A percentile compares a stretch with the other conserved stretches of the same genome.
phyloP scores from a whole-genome alignment of 2,888 invertebrate species.

The Dynastes grantii region DNA sequence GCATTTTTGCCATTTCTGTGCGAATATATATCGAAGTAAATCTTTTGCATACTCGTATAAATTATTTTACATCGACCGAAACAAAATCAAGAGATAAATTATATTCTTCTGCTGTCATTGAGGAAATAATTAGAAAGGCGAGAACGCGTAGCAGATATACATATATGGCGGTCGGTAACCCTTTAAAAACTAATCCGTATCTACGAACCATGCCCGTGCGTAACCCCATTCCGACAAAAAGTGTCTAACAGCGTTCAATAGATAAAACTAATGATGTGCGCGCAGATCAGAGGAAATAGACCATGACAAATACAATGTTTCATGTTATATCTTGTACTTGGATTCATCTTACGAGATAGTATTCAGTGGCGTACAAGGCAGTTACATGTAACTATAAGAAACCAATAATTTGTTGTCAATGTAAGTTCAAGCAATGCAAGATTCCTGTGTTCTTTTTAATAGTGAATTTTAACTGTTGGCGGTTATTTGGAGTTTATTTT shows the following conservation, averaged over 20 bases:
- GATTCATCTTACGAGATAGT: conserved; percentile 25
- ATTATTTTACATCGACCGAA: conserved; percentile 30
- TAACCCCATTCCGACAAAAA: conserved; percentile 38
- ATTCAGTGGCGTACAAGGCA: background rate
- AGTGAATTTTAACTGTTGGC: no score
- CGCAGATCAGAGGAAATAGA: conserved; percentile 52
- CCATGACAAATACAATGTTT: conserved; percentile 53
- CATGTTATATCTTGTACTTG: conserved; percentile 28
- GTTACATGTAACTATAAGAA: background rate
- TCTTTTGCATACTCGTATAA: conserved; percentile 17
- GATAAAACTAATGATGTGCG: conserved; percentile 49
- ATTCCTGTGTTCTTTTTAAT: no score
- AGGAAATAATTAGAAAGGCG: conserved; percentile 43
- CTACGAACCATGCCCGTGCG: conserved; percentile 25
- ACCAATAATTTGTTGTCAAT: background rate
- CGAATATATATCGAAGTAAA: background rate
- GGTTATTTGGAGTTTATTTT: no score
- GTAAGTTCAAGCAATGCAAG: no score
- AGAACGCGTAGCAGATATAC: conserved; percentile 27
- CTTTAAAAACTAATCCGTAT: conserved; percentile 35
- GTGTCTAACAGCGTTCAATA: conserved; percentile 35
- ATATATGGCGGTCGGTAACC: conserved; percentile 41
- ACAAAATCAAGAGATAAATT: conserved; percentile 40
- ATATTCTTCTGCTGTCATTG: conserved; percentile 24
- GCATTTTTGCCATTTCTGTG: background rate